phyloP scores from a whole-genome alignment of 2,113 vertebrate species.

The Corydoras sp. region DNA sequence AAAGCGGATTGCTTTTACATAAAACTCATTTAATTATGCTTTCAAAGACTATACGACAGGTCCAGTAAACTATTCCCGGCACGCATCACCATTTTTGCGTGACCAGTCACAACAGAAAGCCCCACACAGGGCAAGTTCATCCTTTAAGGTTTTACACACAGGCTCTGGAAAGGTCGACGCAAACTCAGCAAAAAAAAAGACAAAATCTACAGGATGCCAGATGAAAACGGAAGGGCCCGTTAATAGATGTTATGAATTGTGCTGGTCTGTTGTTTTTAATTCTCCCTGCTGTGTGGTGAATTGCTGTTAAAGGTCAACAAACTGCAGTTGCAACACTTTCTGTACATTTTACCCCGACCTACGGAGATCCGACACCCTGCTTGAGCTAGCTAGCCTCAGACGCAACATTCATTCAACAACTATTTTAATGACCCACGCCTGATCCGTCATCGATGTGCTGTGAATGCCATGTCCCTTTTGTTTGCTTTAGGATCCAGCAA shows the following conservation, averaged over 20 bases:
- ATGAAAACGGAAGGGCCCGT: neutral
- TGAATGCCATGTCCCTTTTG: too few relatives aligned
- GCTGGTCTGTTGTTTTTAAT: constrained; percentile 39
- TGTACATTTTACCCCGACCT: constrained; percentile 25
- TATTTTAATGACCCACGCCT: too few relatives aligned
- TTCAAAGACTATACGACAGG: too few relatives aligned
- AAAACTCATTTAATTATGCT: too few relatives aligned
- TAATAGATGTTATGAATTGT: constrained; percentile 14
- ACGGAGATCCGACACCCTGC: constrained; percentile 9
- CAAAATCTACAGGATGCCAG: constrained; percentile 1
- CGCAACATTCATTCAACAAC: neutral
- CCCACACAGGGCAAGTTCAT: too few relatives aligned
- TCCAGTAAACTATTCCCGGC: too few relatives aligned
- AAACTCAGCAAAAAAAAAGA: constrained; percentile 21
- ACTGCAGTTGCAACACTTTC: constrained; percentile 30
- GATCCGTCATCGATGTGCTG: too few relatives aligned
- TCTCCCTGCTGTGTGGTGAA: constrained; percentile 10
- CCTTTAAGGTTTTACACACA: neutral
- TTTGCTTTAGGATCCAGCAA: too few relatives aligned
- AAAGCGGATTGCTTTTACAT: too few relatives aligned
- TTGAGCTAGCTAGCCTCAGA: constrained; percentile 6
- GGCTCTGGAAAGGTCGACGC: constrained; percentile 22
- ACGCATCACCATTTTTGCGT: too few relatives aligned
- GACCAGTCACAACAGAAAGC: too few relatives aligned
- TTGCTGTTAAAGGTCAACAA: constrained; percentile 26